A percentile compares a stretch with the other conserved stretches of the same genome.
Conservation (phyloP, 2,888 invertebrate species). For the Melieria crassipennis region DNA sequence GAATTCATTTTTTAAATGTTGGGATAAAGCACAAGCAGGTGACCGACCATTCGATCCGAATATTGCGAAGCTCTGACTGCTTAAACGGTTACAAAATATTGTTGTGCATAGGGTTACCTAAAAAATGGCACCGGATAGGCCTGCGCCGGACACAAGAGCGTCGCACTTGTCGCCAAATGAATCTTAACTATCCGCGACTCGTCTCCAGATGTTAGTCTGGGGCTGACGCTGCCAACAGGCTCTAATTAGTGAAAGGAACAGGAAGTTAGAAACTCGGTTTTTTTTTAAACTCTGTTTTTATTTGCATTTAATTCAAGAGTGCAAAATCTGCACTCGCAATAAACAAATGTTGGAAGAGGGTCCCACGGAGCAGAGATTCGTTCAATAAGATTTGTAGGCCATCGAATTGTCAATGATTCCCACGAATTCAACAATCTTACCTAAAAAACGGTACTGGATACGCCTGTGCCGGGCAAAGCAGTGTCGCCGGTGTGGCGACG, state of each 20-base stretch:
- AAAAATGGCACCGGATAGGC: constrained; percentile 76
- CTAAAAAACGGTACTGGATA: constrained; percentile 77
- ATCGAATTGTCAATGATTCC: not conserved
- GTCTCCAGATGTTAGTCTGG: constrained; percentile 78
- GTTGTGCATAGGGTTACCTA: constrained; percentile 70
- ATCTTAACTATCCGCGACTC: constrained; percentile 69
- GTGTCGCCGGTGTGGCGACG: constrained; percentile 66
- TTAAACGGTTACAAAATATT: not conserved
- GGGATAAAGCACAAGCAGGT: not conserved
- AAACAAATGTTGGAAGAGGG: constrained; percentile 30
- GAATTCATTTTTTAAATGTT: not conserved
- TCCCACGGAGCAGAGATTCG: not conserved
- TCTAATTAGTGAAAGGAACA: constrained; percentile 52
- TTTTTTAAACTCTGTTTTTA: not conserved
- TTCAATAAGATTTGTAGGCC: constrained; percentile 34
- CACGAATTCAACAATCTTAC: constrained; percentile 63
- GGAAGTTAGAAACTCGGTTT: not conserved
- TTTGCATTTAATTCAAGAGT: not conserved
- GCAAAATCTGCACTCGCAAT: not conserved
- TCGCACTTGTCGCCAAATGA: constrained; percentile 68
- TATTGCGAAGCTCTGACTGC: constrained; percentile 35
- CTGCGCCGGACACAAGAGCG: constrained; percentile 74
- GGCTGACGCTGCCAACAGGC: constrained; percentile 68
- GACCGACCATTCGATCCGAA: constrained; percentile 16
- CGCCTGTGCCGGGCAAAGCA: constrained; percentile 78